phyloP scores from a whole-genome alignment of 2,888 invertebrate genomes.

The Tuta absoluta region DNA sequence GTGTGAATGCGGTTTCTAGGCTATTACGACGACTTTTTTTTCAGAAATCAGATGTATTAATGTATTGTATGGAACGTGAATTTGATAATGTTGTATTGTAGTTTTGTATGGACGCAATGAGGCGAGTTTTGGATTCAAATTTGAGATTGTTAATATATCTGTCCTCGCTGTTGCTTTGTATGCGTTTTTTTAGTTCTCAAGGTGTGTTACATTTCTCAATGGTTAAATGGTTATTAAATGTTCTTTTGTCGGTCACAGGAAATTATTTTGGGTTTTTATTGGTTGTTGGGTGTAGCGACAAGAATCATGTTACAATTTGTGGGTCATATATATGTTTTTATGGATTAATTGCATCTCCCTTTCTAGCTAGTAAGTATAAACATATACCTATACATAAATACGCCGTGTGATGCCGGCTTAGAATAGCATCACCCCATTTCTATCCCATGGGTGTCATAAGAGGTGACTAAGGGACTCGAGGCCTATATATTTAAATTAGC shows the following conservation, averaged over 20 bases:
- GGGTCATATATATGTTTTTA: not conserved
- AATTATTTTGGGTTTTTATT: constrained; percentile 2
- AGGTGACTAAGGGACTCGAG: too few relatives aligned
- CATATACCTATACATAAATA: too few relatives aligned
- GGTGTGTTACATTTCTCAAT: constrained; percentile 5
- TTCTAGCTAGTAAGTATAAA: too few relatives aligned
- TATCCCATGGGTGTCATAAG: too few relatives aligned
- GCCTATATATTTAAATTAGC: too few relatives aligned
- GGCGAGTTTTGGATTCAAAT: constrained; percentile 15
- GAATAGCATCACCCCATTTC: too few relatives aligned
- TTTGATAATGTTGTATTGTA: constrained; percentile 13
- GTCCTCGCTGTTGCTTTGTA: too few relatives aligned
- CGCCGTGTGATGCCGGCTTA: too few relatives aligned
- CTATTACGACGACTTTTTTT: constrained; percentile 41
- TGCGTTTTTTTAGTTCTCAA: not conserved
- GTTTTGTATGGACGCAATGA: constrained; percentile 6
- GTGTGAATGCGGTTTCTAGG: constrained; percentile 61
- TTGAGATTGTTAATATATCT: constrained; percentile 8
- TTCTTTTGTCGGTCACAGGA: constrained; percentile 18
- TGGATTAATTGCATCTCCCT: too few relatives aligned
- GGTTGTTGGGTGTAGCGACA: not conserved
- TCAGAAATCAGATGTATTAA: constrained; percentile 17
- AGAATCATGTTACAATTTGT: not conserved
- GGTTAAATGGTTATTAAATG: constrained; percentile 8
- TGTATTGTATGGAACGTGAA: not conserved